Percentiles rank a stretch among this genome's conserved stretches.
Conservation (phyloP, 2,888 invertebrate species). For the Nomada fabriciana region DNA sequence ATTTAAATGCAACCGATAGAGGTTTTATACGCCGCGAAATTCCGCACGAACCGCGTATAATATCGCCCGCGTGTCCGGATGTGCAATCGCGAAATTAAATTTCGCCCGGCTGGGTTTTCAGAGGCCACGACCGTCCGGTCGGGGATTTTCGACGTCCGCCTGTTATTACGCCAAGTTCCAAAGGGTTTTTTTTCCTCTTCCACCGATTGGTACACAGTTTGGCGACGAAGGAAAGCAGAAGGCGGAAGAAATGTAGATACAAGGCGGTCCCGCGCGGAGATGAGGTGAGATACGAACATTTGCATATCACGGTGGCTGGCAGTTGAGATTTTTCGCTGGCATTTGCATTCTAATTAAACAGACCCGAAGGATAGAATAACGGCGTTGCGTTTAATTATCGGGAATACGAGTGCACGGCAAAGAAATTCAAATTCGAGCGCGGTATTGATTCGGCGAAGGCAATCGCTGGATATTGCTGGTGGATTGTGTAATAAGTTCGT, state of each 20-base stretch:
- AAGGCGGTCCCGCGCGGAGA: background rate
- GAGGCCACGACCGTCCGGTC: background rate
- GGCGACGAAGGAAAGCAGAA: background rate
- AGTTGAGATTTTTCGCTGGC: conserved; percentile 36
- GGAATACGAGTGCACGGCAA: background rate
- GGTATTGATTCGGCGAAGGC: background rate
- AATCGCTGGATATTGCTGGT: background rate
- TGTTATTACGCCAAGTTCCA: background rate
- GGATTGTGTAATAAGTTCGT: too few relatives aligned
- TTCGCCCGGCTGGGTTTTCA: conserved; percentile 30
- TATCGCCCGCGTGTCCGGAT: conserved; percentile 23
- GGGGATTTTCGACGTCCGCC: conserved; percentile 6
- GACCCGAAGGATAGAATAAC: conserved; percentile 20
- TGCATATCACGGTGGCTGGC: conserved; percentile 42
- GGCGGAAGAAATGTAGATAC: background rate
- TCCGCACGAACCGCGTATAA: background rate
- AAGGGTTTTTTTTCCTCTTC: background rate
- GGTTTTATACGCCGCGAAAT: conserved; percentile 54
- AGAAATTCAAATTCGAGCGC: conserved; percentile 1
- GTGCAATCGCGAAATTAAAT: conserved; percentile 58
- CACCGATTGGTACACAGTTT: conserved; percentile 23
- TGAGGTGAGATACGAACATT: conserved; percentile 18
- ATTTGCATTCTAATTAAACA: conserved; percentile 55
- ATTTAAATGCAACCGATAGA: conserved; percentile 62
- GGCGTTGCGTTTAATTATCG: conserved; percentile 18